Evolutionary conservation across 2,113 vertebrate genomes (phyloP).

Genomic region (Anhinga anhinga): DNA sequence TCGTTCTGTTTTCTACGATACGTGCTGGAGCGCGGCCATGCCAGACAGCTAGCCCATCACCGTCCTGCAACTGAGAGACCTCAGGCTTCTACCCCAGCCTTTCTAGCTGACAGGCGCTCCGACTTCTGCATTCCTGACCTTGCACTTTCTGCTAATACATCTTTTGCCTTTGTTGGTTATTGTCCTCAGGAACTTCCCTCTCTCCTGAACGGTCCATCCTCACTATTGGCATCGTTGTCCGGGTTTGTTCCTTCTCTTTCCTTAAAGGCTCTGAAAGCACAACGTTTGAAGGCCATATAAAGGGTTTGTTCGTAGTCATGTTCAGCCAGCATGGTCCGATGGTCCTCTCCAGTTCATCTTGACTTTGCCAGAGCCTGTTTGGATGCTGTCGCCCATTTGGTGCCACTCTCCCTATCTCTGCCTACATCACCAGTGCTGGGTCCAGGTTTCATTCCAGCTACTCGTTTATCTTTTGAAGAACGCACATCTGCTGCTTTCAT

Average conservation of each 20-base stretch:
- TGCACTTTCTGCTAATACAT: neutral
- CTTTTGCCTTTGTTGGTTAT: rapidly evolving
- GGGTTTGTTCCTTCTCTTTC: neutral
- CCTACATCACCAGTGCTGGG: neutral
- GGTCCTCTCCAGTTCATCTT: neutral
- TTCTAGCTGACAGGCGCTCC: rapidly evolving
- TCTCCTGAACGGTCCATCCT: neutral
- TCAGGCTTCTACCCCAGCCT: neutral
- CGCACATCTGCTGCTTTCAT: neutral
- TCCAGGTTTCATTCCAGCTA: neutral
- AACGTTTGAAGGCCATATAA: rapidly evolving
- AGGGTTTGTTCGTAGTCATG: rapidly evolving
- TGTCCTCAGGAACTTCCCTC: neutral
- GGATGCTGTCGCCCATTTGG: neutral
- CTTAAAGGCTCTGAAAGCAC: neutral
- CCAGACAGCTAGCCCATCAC: neutral
- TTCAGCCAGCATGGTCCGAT: rapidly evolving
- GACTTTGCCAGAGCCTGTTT: neutral
- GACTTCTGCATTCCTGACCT: neutral
- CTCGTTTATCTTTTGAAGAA: neutral
- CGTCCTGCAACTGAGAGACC: neutral
- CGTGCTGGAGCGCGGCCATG: rapidly evolving
- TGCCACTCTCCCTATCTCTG: neutral
- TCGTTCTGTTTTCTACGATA: neutral
- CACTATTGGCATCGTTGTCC: rapidly evolving